These are phyloP conservation scores for Hirundo rustica DNA, from an alignment of 2,797 vertebrate species.

Conservation along the genomic window DNA sequence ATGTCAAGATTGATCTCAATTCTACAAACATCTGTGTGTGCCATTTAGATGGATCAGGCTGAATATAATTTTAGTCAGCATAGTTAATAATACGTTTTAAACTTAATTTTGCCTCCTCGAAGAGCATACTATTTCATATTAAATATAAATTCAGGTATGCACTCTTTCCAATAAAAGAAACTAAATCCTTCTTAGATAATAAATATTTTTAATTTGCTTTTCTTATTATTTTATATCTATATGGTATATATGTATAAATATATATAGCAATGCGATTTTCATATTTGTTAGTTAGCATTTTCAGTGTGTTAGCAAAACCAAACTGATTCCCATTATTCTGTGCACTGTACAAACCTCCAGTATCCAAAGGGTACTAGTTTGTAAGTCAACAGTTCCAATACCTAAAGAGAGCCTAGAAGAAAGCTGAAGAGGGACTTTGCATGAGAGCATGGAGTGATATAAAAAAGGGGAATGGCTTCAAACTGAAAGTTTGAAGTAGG, in stretches of 20 bases:
- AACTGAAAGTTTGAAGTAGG: neutral
- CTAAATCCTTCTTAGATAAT: neutral
- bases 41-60: neutral
- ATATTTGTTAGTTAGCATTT: neutral
- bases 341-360: neutral
- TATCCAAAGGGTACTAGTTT: neutral
- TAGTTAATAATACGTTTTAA: accelerated
- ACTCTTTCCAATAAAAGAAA: neutral
- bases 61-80: neutral
- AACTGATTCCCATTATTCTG: neutral
- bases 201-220: neutral
- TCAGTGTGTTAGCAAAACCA: neutral
- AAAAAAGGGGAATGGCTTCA: neutral
- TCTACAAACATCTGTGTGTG: neutral
- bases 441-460: neutral
- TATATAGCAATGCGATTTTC: neutral
- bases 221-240: neutral
- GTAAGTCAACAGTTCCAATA: neutral
- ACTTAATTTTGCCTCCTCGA: neutral
- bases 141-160: neutral
- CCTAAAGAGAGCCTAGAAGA: neutral
- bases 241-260: neutral
- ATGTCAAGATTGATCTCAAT: neutral
- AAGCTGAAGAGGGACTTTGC: neutral
- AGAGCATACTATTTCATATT: neutral